Base-by-base conservation (phyloP, 2,888 invertebrate genomes). In the Muschampia plurimacula region DNA sequence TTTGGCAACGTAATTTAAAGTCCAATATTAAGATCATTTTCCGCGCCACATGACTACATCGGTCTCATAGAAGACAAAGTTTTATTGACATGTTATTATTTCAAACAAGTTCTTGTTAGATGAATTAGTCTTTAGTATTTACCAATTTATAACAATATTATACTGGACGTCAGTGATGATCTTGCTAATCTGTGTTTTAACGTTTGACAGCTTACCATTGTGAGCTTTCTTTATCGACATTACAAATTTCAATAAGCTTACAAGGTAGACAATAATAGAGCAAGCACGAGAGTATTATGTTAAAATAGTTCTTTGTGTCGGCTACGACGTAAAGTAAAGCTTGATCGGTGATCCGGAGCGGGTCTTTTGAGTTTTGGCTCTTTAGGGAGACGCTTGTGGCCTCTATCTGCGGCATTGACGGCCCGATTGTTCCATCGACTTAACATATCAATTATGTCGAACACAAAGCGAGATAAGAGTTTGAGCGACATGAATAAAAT, bases 381-480 rank as follows among this genome's bases (percentile, higher is more conserved):
- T 76, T 74, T 70, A 71, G 70, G 74, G 68, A 72, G 69, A 79
- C 55, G 74, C n/a, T 66, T 32, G 70, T 65, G 41, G 67, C 59
- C 72, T 74, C 83, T 87, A 88, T 86, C 87, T 80, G 74, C 83
- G 80, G 80, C 86, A 83, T 81, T 84, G 92, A 88, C 92, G 88
- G 86, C 74, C 77, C 88, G 90, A 93, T 93, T 93, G 93, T 93
- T 93, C 89, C 86, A 85, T 83, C 84, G 90, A 89, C 93, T 92
- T 93, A 91, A 92, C 92, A 90, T 92, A 93, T 93, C 93, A 92
- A 94, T 93, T 92, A 93, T 91, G 91, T 92, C 88, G 88, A 90
- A 93, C 89, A 91, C 89, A 91, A 89, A 90, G 88, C 82, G 80
- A 86, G 92, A 93, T 93, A 92, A 89, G 86, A 86, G 81, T 78